Conservation (phyloP, 1,140 invertebrate genomes). For the Schlechtendalia chinensis region DNA sequence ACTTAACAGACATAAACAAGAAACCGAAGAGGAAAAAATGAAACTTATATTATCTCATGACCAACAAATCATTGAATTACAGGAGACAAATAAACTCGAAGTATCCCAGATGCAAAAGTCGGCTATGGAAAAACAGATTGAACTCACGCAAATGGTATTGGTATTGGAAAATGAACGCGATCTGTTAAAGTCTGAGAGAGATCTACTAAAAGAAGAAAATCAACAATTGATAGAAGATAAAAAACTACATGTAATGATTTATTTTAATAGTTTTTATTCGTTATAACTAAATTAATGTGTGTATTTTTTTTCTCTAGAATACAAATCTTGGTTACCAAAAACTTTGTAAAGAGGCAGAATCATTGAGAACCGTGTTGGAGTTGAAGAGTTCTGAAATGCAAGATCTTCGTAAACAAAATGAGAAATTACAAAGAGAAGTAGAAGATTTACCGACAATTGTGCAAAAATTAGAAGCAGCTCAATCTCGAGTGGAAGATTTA, state of each 20-base stretch:
- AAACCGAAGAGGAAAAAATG: conserved; percentile 54
- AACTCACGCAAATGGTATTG: background rate
- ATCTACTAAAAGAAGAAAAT: conserved; percentile 27
- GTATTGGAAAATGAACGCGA: conserved; percentile 7
- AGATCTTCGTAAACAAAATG: conserved; percentile 66
- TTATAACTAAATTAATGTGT: background rate
- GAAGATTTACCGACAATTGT: conserved; percentile 62
- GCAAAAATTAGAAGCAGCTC: conserved; percentile 61
- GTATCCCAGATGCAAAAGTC: background rate
- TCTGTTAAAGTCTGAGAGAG: conserved; percentile 6
- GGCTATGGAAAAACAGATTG: conserved; percentile 1
- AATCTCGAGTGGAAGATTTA: conserved; percentile 69
- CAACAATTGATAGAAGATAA: background rate
- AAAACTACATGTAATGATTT: conserved; percentile 25
- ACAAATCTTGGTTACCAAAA: conserved; percentile 56
- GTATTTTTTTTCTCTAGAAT: conserved; percentile 56
- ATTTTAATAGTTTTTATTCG: background rate
- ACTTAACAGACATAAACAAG: conserved; percentile 44
- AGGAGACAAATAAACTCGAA: conserved; percentile 28
- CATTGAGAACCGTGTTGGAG: conserved; percentile 72
- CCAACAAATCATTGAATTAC: conserved; percentile 24
- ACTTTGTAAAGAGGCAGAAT: conserved; percentile 68
- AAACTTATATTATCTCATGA: conserved; percentile 53
- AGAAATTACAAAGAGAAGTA: conserved; percentile 59
- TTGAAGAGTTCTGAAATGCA: conserved; percentile 71